Conservation (phyloP, 2,113 vertebrate species). For the Pseudopodoces humilis region DNA sequence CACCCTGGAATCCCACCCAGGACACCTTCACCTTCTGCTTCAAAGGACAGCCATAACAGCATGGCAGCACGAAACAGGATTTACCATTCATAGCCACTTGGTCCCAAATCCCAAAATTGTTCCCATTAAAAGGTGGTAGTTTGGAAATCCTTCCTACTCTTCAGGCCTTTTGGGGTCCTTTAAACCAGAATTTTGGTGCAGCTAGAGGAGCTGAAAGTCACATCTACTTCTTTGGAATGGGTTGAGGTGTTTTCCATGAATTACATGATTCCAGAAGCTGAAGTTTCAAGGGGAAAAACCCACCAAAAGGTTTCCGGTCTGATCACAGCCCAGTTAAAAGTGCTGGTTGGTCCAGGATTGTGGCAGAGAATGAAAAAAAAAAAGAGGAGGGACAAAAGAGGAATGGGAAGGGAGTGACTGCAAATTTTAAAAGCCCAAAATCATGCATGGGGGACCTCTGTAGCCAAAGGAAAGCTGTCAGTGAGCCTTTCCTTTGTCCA, state of each 20-base stretch:
- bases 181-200: not conserved
- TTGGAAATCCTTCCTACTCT: not conserved
- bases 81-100: not conserved
- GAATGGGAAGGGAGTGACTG: not conserved
- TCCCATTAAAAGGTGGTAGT: not conserved
- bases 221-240: not conserved
- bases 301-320: not conserved
- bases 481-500: not conserved
- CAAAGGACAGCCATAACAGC: not conserved
- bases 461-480: not conserved
- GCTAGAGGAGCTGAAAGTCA: not conserved
- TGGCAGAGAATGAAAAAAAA: not conserved
- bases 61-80: fast-evolving
- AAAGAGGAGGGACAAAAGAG: not conserved
- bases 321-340: not conserved
- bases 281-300: not conserved
- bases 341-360: not conserved
- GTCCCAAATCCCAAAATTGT: not conserved
- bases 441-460: not conserved
- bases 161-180: not conserved
- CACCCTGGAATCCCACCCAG: not conserved
- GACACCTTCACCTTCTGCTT: not conserved
- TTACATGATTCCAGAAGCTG: not conserved
- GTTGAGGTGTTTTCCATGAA: not conserved
- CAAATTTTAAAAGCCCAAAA: not conserved